Base-by-base conservation (phyloP, 2,888 invertebrate genomes). In the Eupithecia abbreviata region DNA sequence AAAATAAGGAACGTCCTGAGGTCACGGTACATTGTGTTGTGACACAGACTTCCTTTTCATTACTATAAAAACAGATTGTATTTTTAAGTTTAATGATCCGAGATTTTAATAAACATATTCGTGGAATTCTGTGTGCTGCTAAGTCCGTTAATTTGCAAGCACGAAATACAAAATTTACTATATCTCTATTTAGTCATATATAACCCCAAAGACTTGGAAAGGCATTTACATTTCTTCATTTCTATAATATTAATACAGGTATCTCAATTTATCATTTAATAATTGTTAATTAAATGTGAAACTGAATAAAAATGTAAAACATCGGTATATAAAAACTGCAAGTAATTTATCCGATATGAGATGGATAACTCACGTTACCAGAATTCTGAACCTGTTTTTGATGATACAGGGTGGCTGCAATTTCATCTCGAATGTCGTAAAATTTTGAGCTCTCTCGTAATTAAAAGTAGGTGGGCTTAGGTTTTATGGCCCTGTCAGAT, bases 401-500 rank as follows among this genome's bases (percentile, higher is more conserved):
- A n/a, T 58, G 55, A n/a, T 18, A 67, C n/a, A 18, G 58, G 30
- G 30, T 42, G 30, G 13, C 51, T 62, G 55, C 74, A 72, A 66
- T 72, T 45, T 71, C 73, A 73, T 71, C 75, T 71, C 67, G 49
- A 68, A 65, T 42, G 72, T 71, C 77, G 77, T 77, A 76, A 75
- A 79, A 65, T 76, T 73, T 71, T 68, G 45, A 78, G 78, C 78
- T 75, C 49, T 78, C 71, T 71, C 71, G 73, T 75, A 71, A 73
- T 78, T 75, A 78, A 75, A 75, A 68, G 75, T 75, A 77, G 71
- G 71, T 68, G 68, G 73, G 73, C 71, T 75, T 73, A 73, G 62
- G 45, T 73, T 78, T 78, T 75, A 78, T 62, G 75, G 55, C 68
- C 66, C 77, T 71, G 78, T 75, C 78, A 78, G 75, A 78, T 78